A percentile compares a stretch with the other conserved stretches of the same genome.
Evolutionary conservation across 2,797 vertebrate genomes (phyloP).

Genomic region (Galaxias olidus): DNA sequence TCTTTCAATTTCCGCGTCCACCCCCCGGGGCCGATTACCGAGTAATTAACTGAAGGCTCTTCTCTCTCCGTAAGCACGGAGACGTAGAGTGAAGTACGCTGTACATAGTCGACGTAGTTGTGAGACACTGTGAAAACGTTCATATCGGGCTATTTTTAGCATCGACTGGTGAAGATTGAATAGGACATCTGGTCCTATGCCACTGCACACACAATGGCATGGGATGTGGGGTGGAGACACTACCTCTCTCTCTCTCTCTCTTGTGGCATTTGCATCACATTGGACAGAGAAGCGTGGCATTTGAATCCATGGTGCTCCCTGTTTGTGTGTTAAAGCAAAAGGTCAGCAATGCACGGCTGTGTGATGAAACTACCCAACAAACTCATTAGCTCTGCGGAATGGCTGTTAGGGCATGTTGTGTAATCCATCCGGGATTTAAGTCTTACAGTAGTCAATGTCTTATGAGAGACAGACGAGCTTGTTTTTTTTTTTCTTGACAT

Average conservation of each 20-base stretch:
- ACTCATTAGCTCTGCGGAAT: constrained; percentile 42
- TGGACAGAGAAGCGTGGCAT: constrained; percentile 28
- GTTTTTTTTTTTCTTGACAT: no score
- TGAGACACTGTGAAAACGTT: not conserved
- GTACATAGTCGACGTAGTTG: not conserved
- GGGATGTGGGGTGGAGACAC: constrained; percentile 39
- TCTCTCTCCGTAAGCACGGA: not conserved
- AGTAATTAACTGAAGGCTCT: constrained; percentile 5
- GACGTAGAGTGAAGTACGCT: not conserved
- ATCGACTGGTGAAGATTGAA: constrained; percentile 57
- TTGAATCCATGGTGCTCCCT: constrained; percentile 36
- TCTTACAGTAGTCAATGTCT: not conserved
- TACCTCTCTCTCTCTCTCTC: constrained; percentile 22
- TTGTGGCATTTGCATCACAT: constrained; percentile 39
- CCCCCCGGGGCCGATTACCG: constrained; percentile 1
- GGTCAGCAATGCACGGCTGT: constrained; percentile 35
- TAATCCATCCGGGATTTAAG: not conserved
- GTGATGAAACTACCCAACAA: constrained; percentile 26
- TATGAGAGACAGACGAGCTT: no score
- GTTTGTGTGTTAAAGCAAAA: constrained; percentile 38
- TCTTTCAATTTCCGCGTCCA: not conserved
- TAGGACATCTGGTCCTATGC: constrained; percentile 61
- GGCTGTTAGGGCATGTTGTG: constrained; percentile 9
- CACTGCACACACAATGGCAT: constrained; percentile 39
- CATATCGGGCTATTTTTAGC: constrained; percentile 53